Evolutionary conservation across 2,113 vertebrate species (phyloP), one percentile per base, ranked within the genome.

Genomic region (Lycocorax pyrrhopterus): DNA sequence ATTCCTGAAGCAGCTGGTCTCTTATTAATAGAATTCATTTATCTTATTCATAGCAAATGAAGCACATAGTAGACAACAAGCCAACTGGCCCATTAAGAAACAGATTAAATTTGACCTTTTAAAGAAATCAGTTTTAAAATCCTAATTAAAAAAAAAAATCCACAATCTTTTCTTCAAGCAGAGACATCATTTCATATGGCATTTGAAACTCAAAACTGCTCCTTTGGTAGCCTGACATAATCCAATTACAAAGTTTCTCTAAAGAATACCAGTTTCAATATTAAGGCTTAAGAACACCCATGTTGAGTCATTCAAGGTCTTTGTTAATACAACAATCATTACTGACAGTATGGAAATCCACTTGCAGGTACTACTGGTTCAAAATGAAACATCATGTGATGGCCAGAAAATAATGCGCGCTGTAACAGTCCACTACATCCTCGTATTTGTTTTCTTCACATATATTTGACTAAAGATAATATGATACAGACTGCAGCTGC

Each of bases 1-100:
- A 95, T 89, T 96, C 71, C 94, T 44, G 44, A 93, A 94, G 43
- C 85, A 96, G 90, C 53, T 92, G 92, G 78, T 92, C 58, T 94
- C 59, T 84, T 96, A 94, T 93, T 91, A 96, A 90, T 59, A 84
- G 64, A 92, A 80, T 72, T 77, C 43, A 93, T 93, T 91, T 92
- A 89, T 96, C 89, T 91, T 92, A 83, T 41, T 95, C 52, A 85
- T 17, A 75, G 66, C 29, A 87, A 93, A 68, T 59, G 41, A 89
- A 91, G 43, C 16, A 78, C 27, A 11, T 25, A 75, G n/a, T 19
- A 72, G 79, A 88, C 56, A 84, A 84, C 29, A 73, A 69, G 46
- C 39, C 78, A 91, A 67, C 7, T 43, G 41, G 25, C 30, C 46
- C 35, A 84, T 69, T 92, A 78, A 67, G 23, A 66, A 90, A 64